Evolutionary conservation across 2,113 vertebrate genomes (phyloP).

Genomic region (Heterocephalus glaber): DNA sequence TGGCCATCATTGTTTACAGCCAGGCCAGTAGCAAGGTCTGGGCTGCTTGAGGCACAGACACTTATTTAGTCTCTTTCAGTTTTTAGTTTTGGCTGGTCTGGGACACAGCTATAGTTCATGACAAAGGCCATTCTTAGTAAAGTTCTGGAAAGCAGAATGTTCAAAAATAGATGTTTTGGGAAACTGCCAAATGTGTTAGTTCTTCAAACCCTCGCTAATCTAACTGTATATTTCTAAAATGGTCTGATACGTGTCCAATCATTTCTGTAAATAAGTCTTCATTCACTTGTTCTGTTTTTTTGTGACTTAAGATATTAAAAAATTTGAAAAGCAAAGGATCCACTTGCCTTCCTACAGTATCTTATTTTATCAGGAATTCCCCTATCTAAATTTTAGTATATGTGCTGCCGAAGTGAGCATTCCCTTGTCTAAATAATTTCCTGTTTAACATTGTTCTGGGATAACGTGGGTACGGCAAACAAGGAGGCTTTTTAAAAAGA

Average conservation of each 20-base stretch:
- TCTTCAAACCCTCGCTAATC: conserved; percentile 64
- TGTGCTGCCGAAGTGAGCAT: too few relatives aligned
- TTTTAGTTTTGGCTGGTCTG: conserved; percentile 8
- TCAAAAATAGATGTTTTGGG: conserved; percentile 56
- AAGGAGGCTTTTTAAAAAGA: not conserved
- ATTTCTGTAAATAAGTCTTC: conserved; percentile 36
- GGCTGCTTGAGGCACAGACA: not conserved
- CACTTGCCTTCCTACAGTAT: not conserved
- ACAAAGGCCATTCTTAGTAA: conserved; percentile 3
- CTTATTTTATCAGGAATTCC: conserved; percentile 11
- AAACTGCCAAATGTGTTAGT: conserved; percentile 50
- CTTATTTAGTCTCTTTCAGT: conserved; percentile 32
- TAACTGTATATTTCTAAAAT: conserved; percentile 26
- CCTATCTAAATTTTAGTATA: conserved; percentile 1
- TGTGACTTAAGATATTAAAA: not conserved
- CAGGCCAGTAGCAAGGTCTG: not conserved
- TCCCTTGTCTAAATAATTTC: too few relatives aligned
- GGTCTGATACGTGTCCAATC: conserved; percentile 7
- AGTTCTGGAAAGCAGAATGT: conserved; percentile 57
- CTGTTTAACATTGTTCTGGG: conserved; percentile 15
- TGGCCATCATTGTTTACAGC: not conserved
- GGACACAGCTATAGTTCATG: not conserved
- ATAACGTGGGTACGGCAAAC: not conserved
- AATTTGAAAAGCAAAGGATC: conserved; percentile 48
- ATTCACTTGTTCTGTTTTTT: conserved; percentile 36